Conservation (phyloP, 2,888 invertebrate genomes). For the Drosophila pseudotalamancana region DNA sequence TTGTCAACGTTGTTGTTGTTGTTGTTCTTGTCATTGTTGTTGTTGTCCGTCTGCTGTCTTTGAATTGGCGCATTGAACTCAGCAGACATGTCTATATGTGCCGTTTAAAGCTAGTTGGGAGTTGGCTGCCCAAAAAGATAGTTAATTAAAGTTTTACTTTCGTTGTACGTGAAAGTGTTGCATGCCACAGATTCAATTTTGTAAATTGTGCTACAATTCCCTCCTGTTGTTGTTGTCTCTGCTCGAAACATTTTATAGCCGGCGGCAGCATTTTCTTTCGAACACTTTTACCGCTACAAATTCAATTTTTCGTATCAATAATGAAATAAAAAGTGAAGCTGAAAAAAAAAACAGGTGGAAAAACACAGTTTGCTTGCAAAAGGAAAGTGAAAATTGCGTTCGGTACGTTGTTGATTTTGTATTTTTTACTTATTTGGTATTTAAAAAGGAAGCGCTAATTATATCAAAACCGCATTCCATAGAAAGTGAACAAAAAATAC, state of each 20-base stretch:
- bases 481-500: slow-evolving; percentile 70
- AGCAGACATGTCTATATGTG: slow-evolving; percentile 2
- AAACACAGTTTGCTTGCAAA: slow-evolving; percentile 15
- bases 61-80: slow-evolving; percentile 65
- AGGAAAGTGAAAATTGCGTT: slow-evolving; percentile 53
- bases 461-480: slow-evolving; percentile 43
- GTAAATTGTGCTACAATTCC: slow-evolving; percentile 59
- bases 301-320: slow-evolving; percentile 59
- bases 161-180: slow-evolving; percentile 73
- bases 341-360: slow-evolving; percentile 42
- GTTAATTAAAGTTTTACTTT: slow-evolving; percentile 65
- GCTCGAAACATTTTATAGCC: slow-evolving; percentile 49
- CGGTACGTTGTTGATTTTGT: slow-evolving; percentile 38
- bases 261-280: slow-evolving; percentile 37
- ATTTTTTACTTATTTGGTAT: slow-evolving; percentile 16
- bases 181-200: slow-evolving; percentile 66
- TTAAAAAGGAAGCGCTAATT: slow-evolving; percentile 73
- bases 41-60: slow-evolving; percentile 23
- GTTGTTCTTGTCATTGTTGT: slow-evolving; percentile 26
- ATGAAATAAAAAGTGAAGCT: slow-evolving; percentile 4
- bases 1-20: slow-evolving; percentile 44
- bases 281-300: slow-evolving; percentile 64
- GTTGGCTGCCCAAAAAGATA: slow-evolving; percentile 35
- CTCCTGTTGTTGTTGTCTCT: slow-evolving; percentile 25
- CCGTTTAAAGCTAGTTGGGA: slow-evolving; percentile 29